These are phyloP conservation scores for Zoanthus solanderi DNA, from an alignment of 92 coral and sea anemone species.

Conservation along the genomic window DNA sequence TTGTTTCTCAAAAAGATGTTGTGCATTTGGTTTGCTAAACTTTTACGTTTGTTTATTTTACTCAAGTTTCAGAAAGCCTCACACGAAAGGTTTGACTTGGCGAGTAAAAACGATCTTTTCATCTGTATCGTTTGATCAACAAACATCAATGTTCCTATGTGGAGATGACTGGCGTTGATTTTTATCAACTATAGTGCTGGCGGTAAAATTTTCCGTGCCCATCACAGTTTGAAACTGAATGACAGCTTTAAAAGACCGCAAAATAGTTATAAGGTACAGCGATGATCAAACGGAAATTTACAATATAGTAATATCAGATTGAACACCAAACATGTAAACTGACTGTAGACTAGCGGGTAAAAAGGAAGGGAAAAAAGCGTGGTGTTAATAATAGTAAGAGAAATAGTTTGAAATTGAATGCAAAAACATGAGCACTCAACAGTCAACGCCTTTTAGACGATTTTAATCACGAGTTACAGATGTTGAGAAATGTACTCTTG, in stretches of 20 bases:
- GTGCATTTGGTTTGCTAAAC: not conserved
- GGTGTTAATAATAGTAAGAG: not conserved
- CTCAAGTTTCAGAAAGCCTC: not conserved
- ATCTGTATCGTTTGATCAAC: conserved; percentile 20
- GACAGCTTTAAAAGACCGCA: conserved; percentile 47
- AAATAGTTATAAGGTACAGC: conserved; percentile 10
- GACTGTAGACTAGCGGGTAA: not conserved
- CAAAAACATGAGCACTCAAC: conserved; percentile 6
- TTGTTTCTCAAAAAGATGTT: no score
- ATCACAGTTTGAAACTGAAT: conserved; percentile 7
- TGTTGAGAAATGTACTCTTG: not conserved
- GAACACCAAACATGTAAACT: not conserved
- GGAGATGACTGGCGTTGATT: conserved; percentile 33
- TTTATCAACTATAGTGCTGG: conserved; percentile 14
- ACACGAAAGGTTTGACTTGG: conserved; percentile 13
- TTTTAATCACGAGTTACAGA: conserved; percentile 13
- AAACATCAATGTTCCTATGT: conserved; percentile 9
- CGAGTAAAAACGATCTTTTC: not conserved
- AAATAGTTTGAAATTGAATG: not conserved
- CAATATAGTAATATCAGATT: not conserved
- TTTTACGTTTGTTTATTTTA: not conserved
- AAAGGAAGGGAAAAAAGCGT: not conserved
- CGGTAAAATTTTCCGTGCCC: not conserved
- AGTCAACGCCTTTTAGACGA: not conserved
- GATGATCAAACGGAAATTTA: not conserved